Evolutionary conservation across 2,113 vertebrate genomes (phyloP), one percentile per base, ranked within the genome.

Genomic region (Rostratula benghalensis): DNA sequence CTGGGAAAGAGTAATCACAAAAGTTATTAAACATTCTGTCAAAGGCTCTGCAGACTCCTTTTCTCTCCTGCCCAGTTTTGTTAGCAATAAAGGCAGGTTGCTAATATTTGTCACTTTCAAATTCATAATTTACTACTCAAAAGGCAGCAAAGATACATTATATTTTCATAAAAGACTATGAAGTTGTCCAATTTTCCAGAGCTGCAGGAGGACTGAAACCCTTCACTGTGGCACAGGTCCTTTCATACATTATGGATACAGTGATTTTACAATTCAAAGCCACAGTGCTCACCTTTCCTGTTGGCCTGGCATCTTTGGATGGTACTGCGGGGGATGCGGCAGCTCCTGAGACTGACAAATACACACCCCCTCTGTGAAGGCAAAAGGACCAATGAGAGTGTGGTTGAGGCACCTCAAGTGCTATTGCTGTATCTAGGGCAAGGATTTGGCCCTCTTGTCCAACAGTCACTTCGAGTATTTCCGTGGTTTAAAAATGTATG

Each of bases 91-190:
- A 98, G 95, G 94, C 93, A 68, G 94, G 87, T 88, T 97, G 95
- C 97, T 97, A 94, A 97, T 98, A 98, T 97, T 98, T 98, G 96
- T 96, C 96, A 94, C 93, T 97, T 94, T 95, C 71, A 70, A 94
- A 98, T 98, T 98, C 98, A 98, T 98, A 97, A 98, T 98, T 98
- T 98, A 96, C 97, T 97, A 95, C 90, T 97, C 96, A 94, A 97
- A 98, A 98, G 95, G 95, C 77, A 96, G 94, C 93, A 70, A 28
- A 96, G 92, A 96, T 95, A 97, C 91, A 97, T 94, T 97, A 95
- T 93, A 97, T 98, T 98, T 98, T 98, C 98, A 98, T 98, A 98
- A 98, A 97, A 96, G 96, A 78, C 95, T 97, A 93, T 86, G 95
- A 97, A 97, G 97, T 97, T 98, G 96, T 98, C 97, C 98, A 98